Conservation (phyloP, 2,888 invertebrate genomes). For the Chalcosyrphus nemorum region DNA sequence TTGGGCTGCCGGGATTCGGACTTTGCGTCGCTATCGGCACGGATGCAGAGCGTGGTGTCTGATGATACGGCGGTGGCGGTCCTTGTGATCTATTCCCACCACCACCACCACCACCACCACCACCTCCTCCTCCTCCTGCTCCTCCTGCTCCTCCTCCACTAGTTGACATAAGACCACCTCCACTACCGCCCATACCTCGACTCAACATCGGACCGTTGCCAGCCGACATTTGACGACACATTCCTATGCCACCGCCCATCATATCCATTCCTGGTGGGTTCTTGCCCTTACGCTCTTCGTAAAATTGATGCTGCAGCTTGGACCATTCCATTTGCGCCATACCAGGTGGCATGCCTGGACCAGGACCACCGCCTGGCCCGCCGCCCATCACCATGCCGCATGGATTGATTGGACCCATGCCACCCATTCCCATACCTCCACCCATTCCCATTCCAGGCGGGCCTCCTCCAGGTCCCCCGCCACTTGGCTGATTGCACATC, state of each 20-base stretch:
- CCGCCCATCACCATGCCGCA: slow-evolving; percentile 77
- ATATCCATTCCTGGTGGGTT: slow-evolving; percentile 60
- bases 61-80: slow-evolving; percentile 91
- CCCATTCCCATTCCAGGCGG: slow-evolving; percentile 43
- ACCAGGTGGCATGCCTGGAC: slow-evolving; percentile 74
- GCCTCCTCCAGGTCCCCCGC: slow-evolving; percentile 61
- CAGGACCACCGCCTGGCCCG: slow-evolving; percentile 66
- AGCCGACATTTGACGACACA: slow-evolving; percentile 64
- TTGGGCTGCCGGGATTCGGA: slow-evolving; percentile 88
- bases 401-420: slow-evolving; percentile 74
- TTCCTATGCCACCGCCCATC: slow-evolving; percentile 49
- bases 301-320: slow-evolving; percentile 93
- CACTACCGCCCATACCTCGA: slow-evolving; percentile 51
- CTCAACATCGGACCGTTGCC: slow-evolving; percentile 53
- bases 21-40: slow-evolving; percentile 89
- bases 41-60: slow-evolving; percentile 88
- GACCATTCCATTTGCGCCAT: slow-evolving; percentile 93
- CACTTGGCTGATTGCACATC: slow-evolving; percentile 66
- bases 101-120: slow-evolving; percentile 67
- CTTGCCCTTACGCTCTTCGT: slow-evolving; percentile 84
- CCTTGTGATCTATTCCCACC: slow-evolving; percentile 85
- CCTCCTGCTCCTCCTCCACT: slow-evolving; percentile 45
- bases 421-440: slow-evolving; percentile 54
- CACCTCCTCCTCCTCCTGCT: slow-evolving; percentile 30
- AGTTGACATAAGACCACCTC: slow-evolving; percentile 40